Base-by-base conservation (phyloP, 2,888 invertebrate genomes). In the Seladonia tumulorum region DNA sequence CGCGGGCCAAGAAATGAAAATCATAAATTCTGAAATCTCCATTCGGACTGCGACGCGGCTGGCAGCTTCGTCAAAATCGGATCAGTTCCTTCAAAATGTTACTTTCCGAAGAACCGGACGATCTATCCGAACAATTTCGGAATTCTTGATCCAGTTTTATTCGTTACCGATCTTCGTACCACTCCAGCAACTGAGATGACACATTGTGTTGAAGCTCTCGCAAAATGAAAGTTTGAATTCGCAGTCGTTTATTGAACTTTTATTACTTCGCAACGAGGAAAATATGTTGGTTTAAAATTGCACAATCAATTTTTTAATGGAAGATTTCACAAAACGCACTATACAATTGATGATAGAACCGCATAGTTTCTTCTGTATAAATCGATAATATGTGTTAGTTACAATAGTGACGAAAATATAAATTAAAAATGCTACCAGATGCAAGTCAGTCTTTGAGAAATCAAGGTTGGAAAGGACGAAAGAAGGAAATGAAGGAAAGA, bases 21-120 rank as follows among this genome's bases (percentile, higher is more conserved):
- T 89, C 92, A 92, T 92, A 92, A 93, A 93, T 93, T 91, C 79
- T 14, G 45, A 87, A 87, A 88, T 91, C 87, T 89, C 85, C 85
- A 86, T 91, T 86, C 82, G 68, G 53, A 72, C 82, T 57, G 86
- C 83, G 76, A 45, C 86, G 29, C 75, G 76, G 76, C 68, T 42
- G 73, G 77, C 70, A 60, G 87, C 87, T 88, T 81, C 83, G 85
- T 88, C 85, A 87, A 91, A 92, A 90, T 91, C 89, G 82, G 86
- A 91, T 92, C 89, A 88, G 72, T 39, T 35, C 16, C 35, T 25
- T 22, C 70, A 57, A 63, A 78, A 78, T 76, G 29, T 42, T 14
- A 53, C 70, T 8, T 45, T 73, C 25, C 60, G 60, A 35, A 53
- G 53, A 8, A 8, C 22, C 18, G 25, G 14, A 49, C 70, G 29